Evolutionary conservation across 2,113 vertebrate species (phyloP), one percentile per base, ranked within the genome.

Genomic region (Elanoides forficatus): DNA sequence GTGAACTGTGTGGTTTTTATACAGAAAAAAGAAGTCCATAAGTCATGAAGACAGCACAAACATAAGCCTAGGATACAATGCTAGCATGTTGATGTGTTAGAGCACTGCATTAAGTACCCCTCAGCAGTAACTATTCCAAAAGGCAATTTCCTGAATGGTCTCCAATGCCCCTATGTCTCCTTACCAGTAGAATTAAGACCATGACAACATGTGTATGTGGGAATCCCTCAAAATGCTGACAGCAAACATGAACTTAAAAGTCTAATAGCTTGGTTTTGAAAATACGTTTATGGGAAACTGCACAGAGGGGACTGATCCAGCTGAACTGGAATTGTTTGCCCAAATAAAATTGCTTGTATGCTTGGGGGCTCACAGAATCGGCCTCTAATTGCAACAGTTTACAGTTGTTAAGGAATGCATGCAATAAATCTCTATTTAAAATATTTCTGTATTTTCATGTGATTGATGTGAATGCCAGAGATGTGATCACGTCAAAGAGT

Each of bases 401-500:
- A 42, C 11, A 62, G 32, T 53, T 68, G 13, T 82, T 72, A 43
- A 53, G 36, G 53, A 79, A 48, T 0, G 18, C 11, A 27, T 48
- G 11, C 21, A 3, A 47, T 29, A 86, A 62, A 43, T 81, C 12
- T 71, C 56, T 63, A 6, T 82, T 90, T 43, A 48, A 75, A 26
- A 2, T 60, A 47, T 65, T 89, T 78, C 32, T 63, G 5, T 93
- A 30, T 70, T 91, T 74, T 26, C 25, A 5, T 56, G 84, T 43
- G 16, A 56, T 79, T 81, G 23, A 38, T 2, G 0, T 71, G 67
- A 48, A 53, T 86, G 19, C 32, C 79, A 62, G 27, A 40, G 59
- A 40, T 26, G 10, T 40, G 58, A 42, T 76, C 2, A 0, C 0
- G 4, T 76, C 50, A 42, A 66, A 62, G 42, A 86, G 6, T 0